Evolutionary conservation across 2,797 vertebrate genomes (phyloP).

Genomic region (Parambassis ranga): DNA sequence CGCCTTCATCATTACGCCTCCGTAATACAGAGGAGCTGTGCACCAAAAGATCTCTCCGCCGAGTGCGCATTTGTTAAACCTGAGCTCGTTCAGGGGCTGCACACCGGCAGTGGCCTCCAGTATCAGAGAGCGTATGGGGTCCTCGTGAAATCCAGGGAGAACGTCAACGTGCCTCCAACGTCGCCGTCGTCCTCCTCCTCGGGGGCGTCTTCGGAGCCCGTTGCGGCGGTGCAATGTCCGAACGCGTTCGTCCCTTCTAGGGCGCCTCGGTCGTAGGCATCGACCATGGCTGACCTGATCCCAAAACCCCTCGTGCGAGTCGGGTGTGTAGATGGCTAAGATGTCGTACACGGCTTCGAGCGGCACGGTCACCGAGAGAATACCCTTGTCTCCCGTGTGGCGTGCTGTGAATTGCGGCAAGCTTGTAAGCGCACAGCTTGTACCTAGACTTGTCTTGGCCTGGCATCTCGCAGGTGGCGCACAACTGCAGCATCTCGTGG

Average conservation of each 20-base stretch:
- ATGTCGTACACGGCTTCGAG: background rate
- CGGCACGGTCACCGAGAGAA: background rate
- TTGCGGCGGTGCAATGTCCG: too few relatives aligned
- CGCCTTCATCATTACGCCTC: accelerated
- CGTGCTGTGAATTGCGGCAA: background rate
- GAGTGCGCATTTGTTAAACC: background rate
- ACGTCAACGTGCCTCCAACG: background rate
- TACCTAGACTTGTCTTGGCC: background rate
- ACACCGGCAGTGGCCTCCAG: background rate
- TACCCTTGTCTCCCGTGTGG: background rate
- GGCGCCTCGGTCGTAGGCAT: background rate
- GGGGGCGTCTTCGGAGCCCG: too few relatives aligned
- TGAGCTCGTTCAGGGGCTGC: background rate
- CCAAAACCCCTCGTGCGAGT: background rate
- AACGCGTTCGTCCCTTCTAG: background rate
- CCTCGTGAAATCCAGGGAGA: background rate
- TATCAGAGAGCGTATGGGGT: background rate
- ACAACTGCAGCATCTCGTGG: background rate
- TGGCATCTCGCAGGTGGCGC: background rate
- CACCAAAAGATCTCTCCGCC: background rate
- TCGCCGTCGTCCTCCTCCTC: too few relatives aligned
- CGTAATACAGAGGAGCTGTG: background rate
- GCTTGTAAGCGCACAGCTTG: background rate
- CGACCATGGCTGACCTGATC: accelerated
- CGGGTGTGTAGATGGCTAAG: background rate